These are phyloP conservation scores for Serilophus lunatus DNA, from an alignment of 2,113 vertebrate genomes.

Conservation along the genomic window DNA sequence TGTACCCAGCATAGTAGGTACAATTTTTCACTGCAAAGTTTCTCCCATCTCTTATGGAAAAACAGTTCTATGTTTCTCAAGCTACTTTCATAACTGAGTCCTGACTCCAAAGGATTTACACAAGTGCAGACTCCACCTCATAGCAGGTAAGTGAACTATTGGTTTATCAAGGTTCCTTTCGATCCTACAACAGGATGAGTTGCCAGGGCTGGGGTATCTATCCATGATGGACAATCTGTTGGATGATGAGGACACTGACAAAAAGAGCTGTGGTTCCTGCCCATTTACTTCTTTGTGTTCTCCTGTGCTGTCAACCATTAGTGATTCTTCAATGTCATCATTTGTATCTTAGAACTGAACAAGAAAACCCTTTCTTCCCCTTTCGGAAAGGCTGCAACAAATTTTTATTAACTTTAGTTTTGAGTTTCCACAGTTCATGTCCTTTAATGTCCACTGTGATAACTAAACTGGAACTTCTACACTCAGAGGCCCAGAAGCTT, in stretches of 20 bases:
- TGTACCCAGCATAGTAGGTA: background rate
- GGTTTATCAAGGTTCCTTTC: background rate
- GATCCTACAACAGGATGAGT: background rate
- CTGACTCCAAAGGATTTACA: background rate
- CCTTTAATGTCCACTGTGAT: background rate
- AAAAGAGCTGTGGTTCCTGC: background rate
- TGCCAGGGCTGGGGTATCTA: background rate
- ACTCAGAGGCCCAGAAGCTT: background rate
- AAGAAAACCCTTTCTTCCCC: background rate
- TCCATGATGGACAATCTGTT: background rate
- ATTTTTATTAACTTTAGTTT: background rate
- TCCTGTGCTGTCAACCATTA: background rate
- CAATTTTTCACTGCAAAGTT: background rate
- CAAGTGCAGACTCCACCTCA: background rate
- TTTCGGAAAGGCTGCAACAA: background rate
- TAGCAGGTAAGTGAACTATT: background rate
- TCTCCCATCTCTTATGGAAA: background rate
- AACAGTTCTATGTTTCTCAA: background rate
- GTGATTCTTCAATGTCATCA: background rate
- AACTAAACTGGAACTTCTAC: background rate
- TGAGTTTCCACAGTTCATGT: background rate
- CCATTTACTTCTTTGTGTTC: background rate
- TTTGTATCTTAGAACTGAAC: background rate
- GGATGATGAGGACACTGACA: background rate
- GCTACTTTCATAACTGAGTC: background rate